Evolutionary conservation across 2,113 vertebrate species (phyloP).

Genomic region (Nematolebias whitei): DNA sequence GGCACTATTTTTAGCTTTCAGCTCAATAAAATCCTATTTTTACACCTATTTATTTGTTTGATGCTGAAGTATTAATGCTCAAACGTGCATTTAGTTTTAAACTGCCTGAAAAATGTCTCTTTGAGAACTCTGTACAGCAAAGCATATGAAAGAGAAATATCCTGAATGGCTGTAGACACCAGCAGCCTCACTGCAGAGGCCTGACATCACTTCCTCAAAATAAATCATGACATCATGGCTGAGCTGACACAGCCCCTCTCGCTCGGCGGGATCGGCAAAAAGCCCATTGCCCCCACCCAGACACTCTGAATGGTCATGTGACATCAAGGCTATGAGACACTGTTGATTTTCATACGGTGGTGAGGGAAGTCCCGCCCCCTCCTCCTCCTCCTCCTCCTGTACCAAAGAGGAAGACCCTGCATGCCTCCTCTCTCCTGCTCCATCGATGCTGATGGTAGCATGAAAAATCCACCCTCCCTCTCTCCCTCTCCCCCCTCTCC

Average conservation of each 20-base stretch:
- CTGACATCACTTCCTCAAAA: conserved; percentile 83
- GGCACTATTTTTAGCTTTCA: conserved; percentile 3
- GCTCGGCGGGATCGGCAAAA: conserved; percentile 46
- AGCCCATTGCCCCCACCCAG: conserved; percentile 46
- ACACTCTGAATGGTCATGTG: conserved; percentile 59
- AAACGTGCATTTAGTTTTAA: not conserved
- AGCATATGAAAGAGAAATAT: conserved; percentile 20
- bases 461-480: conserved; percentile 64
- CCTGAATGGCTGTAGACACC: conserved; percentile 36
- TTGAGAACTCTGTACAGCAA: conserved; percentile 9
- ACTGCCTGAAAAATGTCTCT: not conserved
- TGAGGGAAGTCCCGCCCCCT: conserved; percentile 55
- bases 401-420: conserved; percentile 62
- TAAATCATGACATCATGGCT: conserved; percentile 82
- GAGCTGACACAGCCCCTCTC: conserved; percentile 68
- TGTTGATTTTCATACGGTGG: conserved; percentile 61
- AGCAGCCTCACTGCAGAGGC: conserved; percentile 73
- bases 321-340: conserved; percentile 47
- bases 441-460: conserved; percentile 69
- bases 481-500: conserved; percentile 50
- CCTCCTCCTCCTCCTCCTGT: conserved; percentile 42
- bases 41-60: not conserved
- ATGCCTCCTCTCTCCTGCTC: conserved; percentile 48
- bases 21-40: not conserved
- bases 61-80: not conserved